Evolutionary conservation across 2,888 invertebrate species (phyloP).

Genomic region (Drosophila paranaensis): DNA sequence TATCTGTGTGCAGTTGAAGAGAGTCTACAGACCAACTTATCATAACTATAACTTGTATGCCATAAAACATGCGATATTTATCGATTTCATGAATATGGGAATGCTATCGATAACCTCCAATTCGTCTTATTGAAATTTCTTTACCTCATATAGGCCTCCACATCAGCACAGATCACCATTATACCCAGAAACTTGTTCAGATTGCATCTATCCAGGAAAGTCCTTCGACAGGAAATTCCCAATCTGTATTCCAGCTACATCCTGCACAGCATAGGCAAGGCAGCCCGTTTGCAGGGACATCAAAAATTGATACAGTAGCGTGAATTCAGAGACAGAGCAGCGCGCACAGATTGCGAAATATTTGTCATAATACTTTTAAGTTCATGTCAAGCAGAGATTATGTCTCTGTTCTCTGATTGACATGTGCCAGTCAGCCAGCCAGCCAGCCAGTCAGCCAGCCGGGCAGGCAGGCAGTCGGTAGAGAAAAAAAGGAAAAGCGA

Average conservation of each 20-base stretch:
- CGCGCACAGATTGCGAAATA: constrained; percentile 71
- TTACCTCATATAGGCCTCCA: background rate
- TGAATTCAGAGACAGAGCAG: constrained; percentile 22
- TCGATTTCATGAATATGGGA: too few relatives aligned
- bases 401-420: constrained; percentile 70
- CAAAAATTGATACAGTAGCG: background rate
- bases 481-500: background rate
- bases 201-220: too few relatives aligned
- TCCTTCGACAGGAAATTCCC: background rate
- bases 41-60: too few relatives aligned
- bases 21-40: too few relatives aligned
- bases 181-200: too few relatives aligned
- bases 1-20: too few relatives aligned
- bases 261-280: background rate
- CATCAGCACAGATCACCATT: too few relatives aligned
- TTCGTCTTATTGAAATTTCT: too few relatives aligned
- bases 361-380: constrained; percentile 81
- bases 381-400: constrained; percentile 79
- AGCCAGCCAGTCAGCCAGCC: constrained; percentile 41
- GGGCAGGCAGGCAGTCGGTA: background rate
- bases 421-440: constrained; percentile 73
- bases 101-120: too few relatives aligned
- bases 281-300: background rate
- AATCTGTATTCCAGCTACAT: background rate
- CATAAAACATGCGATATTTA: too few relatives aligned